These are phyloP conservation scores for Rhinichthys osculus DNA, from an alignment of 2,797 vertebrate genomes.

Conservation along the genomic window DNA sequence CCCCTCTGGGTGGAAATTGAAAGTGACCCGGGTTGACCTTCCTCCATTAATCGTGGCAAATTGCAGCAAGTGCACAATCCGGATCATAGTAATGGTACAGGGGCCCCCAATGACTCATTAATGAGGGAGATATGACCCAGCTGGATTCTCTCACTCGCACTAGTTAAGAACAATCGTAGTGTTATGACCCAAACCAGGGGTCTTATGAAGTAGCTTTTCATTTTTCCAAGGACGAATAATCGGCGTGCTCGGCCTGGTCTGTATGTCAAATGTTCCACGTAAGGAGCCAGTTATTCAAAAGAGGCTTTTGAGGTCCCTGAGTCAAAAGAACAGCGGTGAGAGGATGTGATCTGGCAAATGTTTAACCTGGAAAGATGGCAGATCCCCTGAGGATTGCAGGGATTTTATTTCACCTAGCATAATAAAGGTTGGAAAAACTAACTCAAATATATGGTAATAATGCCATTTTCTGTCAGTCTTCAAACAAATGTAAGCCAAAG, in stretches of 20 bases:
- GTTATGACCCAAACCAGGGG: constrained; percentile 86
- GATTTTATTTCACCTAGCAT: constrained; percentile 41
- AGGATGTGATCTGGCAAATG: constrained; percentile 64
- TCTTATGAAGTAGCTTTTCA: constrained; percentile 84
- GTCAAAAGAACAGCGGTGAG: constrained; percentile 52
- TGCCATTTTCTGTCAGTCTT: constrained; percentile 15
- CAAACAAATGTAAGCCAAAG: constrained; percentile 30
- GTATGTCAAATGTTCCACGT: constrained; percentile 69
- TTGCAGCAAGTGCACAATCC: constrained; percentile 92
- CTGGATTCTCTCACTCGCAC: constrained; percentile 82
- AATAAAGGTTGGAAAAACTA: constrained; percentile 30
- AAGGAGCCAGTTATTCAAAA: constrained; percentile 61
- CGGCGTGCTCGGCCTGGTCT: constrained; percentile 63
- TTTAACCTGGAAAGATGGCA: constrained; percentile 54
- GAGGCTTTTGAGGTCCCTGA: constrained; percentile 64
- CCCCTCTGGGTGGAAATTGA: constrained; percentile 97
- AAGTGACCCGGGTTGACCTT: constrained; percentile 95
- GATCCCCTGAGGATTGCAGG: constrained; percentile 39
- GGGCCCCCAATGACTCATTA: constrained; percentile 88
- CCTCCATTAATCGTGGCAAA: constrained; percentile 97
- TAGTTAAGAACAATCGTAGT: constrained; percentile 87
- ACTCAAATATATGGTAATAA: constrained; percentile 17
- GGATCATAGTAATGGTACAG: constrained; percentile 85
- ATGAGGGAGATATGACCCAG: constrained; percentile 89
- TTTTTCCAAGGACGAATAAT: constrained; percentile 76